Percentiles rank a stretch among this genome's conserved stretches.
Conservation (phyloP, 2,797 vertebrate genomes). For the Schizothorax lantsangensis region DNA sequence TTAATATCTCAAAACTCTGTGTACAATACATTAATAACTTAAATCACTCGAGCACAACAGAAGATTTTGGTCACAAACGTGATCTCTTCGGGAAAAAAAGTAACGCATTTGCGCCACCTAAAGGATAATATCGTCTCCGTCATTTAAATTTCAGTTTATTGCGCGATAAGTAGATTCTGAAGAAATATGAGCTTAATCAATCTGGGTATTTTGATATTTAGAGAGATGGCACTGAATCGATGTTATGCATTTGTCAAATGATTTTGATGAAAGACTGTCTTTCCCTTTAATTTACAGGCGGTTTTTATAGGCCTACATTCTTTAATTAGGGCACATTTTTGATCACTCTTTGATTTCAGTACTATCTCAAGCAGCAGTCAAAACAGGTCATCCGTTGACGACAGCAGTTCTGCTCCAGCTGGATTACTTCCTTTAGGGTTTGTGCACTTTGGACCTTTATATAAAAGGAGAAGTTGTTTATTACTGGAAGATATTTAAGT, state of each 20-base stretch:
- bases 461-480: neutral
- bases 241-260: neutral
- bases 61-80: neutral
- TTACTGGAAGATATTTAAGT: neutral
- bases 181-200: neutral
- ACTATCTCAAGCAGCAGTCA: neutral
- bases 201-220: neutral
- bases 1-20: neutral
- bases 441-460: neutral
- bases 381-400: neutral
- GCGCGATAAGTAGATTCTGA: neutral
- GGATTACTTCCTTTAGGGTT: neutral
- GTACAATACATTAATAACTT: neutral
- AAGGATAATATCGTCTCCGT: neutral
- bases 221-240: neutral
- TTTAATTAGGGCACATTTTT: neutral
- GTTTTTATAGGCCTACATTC: neutral
- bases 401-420: neutral
- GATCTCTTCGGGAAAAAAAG: neutral
- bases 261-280: neutral
- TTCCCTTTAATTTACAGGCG: neutral
- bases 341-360: neutral
- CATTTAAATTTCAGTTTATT: neutral
- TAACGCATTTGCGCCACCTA: conserved; percentile 4
- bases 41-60: neutral